Conservation (phyloP, 2,797 vertebrate species). For the Pygocentrus nattereri region DNA sequence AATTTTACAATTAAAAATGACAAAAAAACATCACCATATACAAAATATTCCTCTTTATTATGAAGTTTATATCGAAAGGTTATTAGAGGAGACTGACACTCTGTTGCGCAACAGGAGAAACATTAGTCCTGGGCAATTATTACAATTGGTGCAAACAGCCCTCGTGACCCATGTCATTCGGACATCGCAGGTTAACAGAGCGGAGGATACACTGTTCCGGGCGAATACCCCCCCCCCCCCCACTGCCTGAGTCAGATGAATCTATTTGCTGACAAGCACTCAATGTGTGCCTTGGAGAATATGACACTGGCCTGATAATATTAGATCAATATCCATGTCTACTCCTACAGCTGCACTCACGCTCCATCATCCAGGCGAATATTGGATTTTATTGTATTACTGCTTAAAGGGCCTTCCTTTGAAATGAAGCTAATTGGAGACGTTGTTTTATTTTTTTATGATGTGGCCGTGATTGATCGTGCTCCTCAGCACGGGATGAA, state of each 20-base stretch:
- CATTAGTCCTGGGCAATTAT: slow-evolving; percentile 18
- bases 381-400: slow-evolving; percentile 59
- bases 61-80: background rate
- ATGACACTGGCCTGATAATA: slow-evolving; percentile 61
- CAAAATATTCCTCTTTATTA: background rate
- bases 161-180: background rate
- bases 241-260: slow-evolving; percentile 13
- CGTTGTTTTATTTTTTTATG: slow-evolving; percentile 58
- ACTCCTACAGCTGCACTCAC: slow-evolving; percentile 50
- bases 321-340: slow-evolving; percentile 62
- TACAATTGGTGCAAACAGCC: slow-evolving; percentile 14
- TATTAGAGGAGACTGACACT: background rate
- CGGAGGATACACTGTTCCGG: slow-evolving; percentile 1
- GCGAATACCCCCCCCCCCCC: slow-evolving; percentile 18
- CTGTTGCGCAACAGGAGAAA: slow-evolving; percentile 12
- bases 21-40: background rate
- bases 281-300: slow-evolving; percentile 52
- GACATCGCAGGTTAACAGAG: slow-evolving; percentile 14
- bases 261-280: slow-evolving; percentile 56
- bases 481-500: slow-evolving; percentile 34
- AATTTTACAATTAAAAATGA: background rate
- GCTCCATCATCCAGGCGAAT: slow-evolving; percentile 57
- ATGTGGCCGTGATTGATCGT: slow-evolving; percentile 51
- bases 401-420: slow-evolving; percentile 54
- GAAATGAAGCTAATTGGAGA: slow-evolving; percentile 60